phyloP scores from a whole-genome alignment of 37 sponge, comb jelly and placozoan genomes.

The Lycopodina hypogea region DNA sequence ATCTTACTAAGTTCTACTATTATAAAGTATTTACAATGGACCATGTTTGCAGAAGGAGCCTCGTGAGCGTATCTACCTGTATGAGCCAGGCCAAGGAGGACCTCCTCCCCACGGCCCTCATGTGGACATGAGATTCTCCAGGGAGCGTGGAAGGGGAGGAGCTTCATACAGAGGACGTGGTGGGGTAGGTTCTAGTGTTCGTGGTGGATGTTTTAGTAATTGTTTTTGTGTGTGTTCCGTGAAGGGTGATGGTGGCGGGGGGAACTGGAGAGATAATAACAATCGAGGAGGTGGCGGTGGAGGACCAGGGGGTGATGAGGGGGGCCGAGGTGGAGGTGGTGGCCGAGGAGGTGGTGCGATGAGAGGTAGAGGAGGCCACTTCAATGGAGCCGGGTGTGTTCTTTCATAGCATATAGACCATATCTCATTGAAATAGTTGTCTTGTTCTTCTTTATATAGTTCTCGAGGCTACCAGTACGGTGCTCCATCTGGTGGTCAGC shows the following conservation, averaged over 20 bases:
- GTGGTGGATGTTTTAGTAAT: not conserved
- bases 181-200: not conserved
- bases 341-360: slow-evolving; percentile 7
- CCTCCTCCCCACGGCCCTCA: slow-evolving; percentile 6
- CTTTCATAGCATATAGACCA: not conserved
- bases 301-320: slow-evolving; percentile 6
- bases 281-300: slow-evolving; percentile 25
- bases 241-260: slow-evolving; percentile 8
- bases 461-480: slow-evolving; percentile 6
- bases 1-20: no score
- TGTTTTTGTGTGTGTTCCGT: not conserved
- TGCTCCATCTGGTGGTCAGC: not conserved
- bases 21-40: no score
- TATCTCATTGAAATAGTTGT: not conserved
- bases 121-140: not conserved
- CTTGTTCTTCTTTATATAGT: not conserved
- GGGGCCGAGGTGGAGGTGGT: not conserved
- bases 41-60: slow-evolving; percentile 38
- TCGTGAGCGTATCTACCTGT: slow-evolving; percentile 60
- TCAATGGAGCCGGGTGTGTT: slow-evolving; percentile 10
- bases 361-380: slow-evolving; percentile 26
- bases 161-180: slow-evolving; percentile 9
- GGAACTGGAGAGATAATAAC: not conserved
- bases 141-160: slow-evolving; percentile 39
- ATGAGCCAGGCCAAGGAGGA: slow-evolving; percentile 31